phyloP scores from a whole-genome alignment of 2,797 vertebrate genomes.

The Brachymystax lenok region DNA sequence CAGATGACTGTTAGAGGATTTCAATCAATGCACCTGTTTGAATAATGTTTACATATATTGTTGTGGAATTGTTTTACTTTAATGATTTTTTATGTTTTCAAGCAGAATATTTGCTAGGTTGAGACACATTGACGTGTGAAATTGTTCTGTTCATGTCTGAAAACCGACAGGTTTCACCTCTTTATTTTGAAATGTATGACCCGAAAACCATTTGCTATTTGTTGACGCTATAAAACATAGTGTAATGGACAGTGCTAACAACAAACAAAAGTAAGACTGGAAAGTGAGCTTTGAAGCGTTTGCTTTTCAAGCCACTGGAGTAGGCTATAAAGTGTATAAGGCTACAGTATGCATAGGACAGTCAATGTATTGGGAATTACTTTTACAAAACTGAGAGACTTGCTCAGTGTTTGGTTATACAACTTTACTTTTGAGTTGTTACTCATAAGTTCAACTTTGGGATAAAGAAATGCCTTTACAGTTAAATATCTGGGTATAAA shows the following conservation, averaged over 20 bases:
- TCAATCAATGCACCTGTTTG: constrained; percentile 5
- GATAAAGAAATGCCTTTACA: neutral
- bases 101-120: neutral
- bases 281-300: neutral
- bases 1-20: constrained; percentile 36
- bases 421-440: neutral
- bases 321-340: neutral
- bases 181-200: neutral
- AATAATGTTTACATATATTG: neutral
- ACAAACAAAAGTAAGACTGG: neutral
- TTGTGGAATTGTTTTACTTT: neutral
- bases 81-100: neutral
- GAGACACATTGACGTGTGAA: neutral
- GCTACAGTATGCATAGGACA: neutral
- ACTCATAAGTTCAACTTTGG: neutral
- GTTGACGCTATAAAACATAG: neutral
- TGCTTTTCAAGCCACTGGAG: neutral
- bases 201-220: constrained; percentile 2
- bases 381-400: neutral
- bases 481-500: constrained; percentile 35
- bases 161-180: neutral
- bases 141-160: neutral
- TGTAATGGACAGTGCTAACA: neutral
- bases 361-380: neutral
- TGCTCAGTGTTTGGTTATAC: neutral